Evolutionary conservation across 1,140 invertebrate species (phyloP), one percentile per base, ranked within the genome.

Genomic region (Zaprionus gabonicus): DNA sequence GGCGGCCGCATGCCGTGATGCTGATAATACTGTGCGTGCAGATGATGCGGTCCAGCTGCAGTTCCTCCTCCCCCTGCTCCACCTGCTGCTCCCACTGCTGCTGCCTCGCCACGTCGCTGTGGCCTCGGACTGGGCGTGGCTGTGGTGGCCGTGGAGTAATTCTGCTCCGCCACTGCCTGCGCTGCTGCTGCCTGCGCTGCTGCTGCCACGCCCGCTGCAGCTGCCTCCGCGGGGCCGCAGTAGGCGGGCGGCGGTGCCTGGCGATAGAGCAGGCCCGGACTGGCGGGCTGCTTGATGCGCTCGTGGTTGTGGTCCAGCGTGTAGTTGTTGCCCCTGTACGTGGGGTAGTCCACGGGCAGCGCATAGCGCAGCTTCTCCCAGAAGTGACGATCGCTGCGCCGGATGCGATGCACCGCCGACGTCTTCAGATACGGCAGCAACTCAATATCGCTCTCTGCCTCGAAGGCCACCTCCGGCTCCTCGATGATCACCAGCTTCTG

Each of bases 341-440:
- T 90, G 76, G 95, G 95, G 70, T 94, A 94, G 51, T 94, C 91
- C 10, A 94, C 94, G 51, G 97, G 97, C 95, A 99, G 95, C 5
- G 97, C 96, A 93, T 97, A 98, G 67, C 96, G 95, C 81, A 98
- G 94, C 90, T 97, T 96, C 88, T 98, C 97, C 97, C 97, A 98
- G 92, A 98, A 98, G 76, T 96, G 94, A 82, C 96, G 96, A 92
- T 98, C 97, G 74, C 96, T 96, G 96, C 97, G 98, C 53, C 96
- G 95, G 31, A 98, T 94, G 66, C 96, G 95, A 66, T 98, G 94
- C 82, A 96, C 96, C 82, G 97, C 97, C 93, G 97, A 96, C 2
- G 97, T 97, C 91, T 97, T 97, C 31, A 98, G 94, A 93, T 98
- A 98, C 13, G 97, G 95, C 92, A 97, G 94, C 38, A 98, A 93